Percentiles rank a stretch among this genome's conserved stretches.
Evolutionary conservation across 1,140 invertebrate species (phyloP).

Genomic region (Teleopsis dalmanni): DNA sequence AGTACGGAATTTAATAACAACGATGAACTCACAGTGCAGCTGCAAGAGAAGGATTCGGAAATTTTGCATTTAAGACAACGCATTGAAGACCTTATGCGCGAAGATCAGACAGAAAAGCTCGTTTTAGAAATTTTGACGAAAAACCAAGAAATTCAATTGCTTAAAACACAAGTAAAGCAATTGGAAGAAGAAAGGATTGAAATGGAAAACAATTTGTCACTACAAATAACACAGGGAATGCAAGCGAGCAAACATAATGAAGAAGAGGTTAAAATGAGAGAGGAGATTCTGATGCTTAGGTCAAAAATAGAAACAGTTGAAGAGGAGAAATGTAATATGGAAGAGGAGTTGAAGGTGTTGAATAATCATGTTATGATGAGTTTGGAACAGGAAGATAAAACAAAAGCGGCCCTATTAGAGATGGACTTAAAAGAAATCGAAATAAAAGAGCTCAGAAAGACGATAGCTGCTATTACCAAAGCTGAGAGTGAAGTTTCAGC

Average conservation of each 20-base stretch:
- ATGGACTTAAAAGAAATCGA: slow-evolving; percentile 39
- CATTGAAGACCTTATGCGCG: slow-evolving; percentile 41
- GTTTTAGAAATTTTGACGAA: slow-evolving; percentile 42
- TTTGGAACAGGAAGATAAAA: slow-evolving; percentile 36
- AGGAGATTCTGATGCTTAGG: slow-evolving; percentile 17
- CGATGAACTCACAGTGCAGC: slow-evolving; percentile 22
- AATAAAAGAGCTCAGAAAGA: slow-evolving; percentile 30
- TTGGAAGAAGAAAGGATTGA: slow-evolving; percentile 25
- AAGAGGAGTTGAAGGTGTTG: slow-evolving; percentile 37
- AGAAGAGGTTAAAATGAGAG: not conserved
- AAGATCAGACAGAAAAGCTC: slow-evolving; percentile 41
- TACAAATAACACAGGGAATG: slow-evolving; percentile 15
- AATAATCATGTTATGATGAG: slow-evolving; percentile 40
- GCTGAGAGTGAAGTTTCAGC: slow-evolving; percentile 20
- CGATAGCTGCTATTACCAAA: slow-evolving; percentile 24
- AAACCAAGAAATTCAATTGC: slow-evolving; percentile 33
- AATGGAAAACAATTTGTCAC: slow-evolving; percentile 15
- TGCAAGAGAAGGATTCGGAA: slow-evolving; percentile 41
- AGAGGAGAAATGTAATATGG: slow-evolving; percentile 35
- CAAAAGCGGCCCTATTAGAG: slow-evolving; percentile 32
- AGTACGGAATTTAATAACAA: too few relatives aligned
- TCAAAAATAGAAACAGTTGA: slow-evolving; percentile 17
- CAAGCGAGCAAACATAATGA: slow-evolving; percentile 12
- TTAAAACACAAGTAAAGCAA: slow-evolving; percentile 30
- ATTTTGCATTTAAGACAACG: slow-evolving; percentile 45